These are phyloP conservation scores for Diarsia dahlii DNA, from an alignment of 2,888 invertebrate genomes.

Conservation along the genomic window DNA sequence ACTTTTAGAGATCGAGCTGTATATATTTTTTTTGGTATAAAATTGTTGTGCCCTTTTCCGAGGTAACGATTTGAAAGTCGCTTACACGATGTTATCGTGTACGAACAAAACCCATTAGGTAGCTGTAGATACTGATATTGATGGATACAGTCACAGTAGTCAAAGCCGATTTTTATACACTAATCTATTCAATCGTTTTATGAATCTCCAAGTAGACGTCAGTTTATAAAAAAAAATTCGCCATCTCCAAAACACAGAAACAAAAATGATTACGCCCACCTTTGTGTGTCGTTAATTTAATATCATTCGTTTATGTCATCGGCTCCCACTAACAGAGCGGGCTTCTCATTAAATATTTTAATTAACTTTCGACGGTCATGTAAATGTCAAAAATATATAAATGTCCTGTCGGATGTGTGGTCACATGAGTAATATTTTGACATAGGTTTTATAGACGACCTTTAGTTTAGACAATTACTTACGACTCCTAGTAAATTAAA, in stretches of 20 bases:
- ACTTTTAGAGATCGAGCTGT: constrained; percentile 75
- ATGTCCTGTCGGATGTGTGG: constrained; percentile 73
- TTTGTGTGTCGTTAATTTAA: constrained; percentile 84
- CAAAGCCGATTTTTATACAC: constrained; percentile 6
- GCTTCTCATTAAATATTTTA: constrained; percentile 89
- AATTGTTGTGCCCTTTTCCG: constrained; percentile 75
- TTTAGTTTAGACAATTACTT: constrained; percentile 59
- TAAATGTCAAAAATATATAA: constrained; percentile 83
- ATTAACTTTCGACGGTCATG: constrained; percentile 85
- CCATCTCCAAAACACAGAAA: constrained; percentile 72
- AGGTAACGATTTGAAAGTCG: constrained; percentile 57
- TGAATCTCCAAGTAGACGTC: constrained; percentile 42
- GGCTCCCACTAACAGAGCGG: constrained; percentile 80
- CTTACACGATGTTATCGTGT: constrained; percentile 44
- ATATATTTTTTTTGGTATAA: constrained; percentile 68
- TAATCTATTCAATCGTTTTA: constrained; percentile 22
- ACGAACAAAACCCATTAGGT: constrained; percentile 2
- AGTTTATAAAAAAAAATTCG: constrained; percentile 32
- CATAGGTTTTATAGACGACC: constrained; percentile 66
- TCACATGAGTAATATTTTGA: constrained; percentile 75
- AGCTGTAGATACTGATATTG: constrained; percentile 7
- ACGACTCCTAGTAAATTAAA: constrained; percentile 45
- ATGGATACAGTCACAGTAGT: constrained; percentile 49
- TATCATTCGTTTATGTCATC: constrained; percentile 88
- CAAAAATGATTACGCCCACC: constrained; percentile 82